Evolutionary conservation across 2,797 vertebrate genomes (phyloP).

Genomic region (Gallinago solitaria): DNA sequence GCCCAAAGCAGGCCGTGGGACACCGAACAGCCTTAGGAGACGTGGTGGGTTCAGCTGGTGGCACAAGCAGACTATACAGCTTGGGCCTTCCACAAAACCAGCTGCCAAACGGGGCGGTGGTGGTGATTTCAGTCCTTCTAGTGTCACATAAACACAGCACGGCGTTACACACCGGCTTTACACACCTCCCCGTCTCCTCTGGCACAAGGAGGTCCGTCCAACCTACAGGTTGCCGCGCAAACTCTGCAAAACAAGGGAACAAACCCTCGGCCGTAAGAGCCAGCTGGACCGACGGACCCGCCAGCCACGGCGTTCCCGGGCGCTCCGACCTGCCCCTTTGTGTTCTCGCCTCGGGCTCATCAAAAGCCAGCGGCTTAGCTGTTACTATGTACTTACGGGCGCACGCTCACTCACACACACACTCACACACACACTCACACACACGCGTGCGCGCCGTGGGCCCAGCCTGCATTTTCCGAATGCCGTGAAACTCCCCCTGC

Average conservation of each 20-base stretch:
- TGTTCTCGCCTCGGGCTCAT: neutral
- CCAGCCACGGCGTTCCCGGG: fast-evolving
- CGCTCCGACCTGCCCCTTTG: neutral
- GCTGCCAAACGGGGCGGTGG: neutral
- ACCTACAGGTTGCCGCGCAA: conserved; percentile 29
- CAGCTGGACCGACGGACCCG: fast-evolving
- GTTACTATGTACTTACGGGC: neutral
- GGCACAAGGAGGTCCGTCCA: conserved; percentile 9
- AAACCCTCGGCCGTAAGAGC: neutral
- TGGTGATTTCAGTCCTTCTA: conserved; percentile 7
- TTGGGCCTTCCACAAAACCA: neutral
- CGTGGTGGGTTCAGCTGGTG: neutral
- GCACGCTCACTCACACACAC: neutral
- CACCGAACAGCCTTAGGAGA: neutral
- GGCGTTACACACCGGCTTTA: neutral
- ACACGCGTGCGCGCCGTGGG: neutral
- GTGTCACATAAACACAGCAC: neutral
- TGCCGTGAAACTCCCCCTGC: neutral
- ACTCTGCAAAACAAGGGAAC: neutral
- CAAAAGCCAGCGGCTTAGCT: neutral
- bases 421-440: neutral
- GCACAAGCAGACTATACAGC: neutral
- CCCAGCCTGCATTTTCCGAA: conserved; percentile 5
- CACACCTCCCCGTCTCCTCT: neutral
- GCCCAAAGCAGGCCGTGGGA: neutral